A percentile compares a stretch with the other conserved stretches of the same genome.
Conservation (phyloP, 1,140 invertebrate genomes). For the Pseudomyrmex concolor region DNA sequence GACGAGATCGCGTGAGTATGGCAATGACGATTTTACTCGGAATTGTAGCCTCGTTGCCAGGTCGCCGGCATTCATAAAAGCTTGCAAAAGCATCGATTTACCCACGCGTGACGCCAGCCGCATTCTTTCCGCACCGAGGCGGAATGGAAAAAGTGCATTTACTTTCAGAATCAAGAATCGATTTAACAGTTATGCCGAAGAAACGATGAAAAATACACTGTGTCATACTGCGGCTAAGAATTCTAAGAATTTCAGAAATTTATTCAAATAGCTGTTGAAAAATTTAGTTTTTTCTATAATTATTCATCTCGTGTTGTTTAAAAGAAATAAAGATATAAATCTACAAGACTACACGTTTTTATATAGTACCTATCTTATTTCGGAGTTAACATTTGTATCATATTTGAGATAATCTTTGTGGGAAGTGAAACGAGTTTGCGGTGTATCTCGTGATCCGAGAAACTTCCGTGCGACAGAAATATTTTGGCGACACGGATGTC, state of each 20-base stretch:
- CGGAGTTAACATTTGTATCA: not conserved
- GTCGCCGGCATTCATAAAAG: conserved; percentile 45
- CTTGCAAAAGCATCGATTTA: conserved; percentile 48
- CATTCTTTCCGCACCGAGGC: conserved; percentile 44
- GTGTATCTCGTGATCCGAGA: conserved; percentile 19
- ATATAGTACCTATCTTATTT: no score
- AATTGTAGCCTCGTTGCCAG: conserved; percentile 27
- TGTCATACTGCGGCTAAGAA: not conserved
- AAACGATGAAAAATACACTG: not conserved
- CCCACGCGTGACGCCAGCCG: conserved; percentile 52
- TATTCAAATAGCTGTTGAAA: no score
- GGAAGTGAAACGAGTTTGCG: not conserved
- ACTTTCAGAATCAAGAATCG: conserved; percentile 42
- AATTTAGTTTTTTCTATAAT: no score
- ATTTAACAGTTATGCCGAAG: not conserved
- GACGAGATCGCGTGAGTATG: conserved; percentile 32
- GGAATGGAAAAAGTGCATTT: conserved; percentile 45
- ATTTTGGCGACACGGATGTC: conserved; percentile 65
- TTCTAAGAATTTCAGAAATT: not conserved
- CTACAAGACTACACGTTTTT: no score
- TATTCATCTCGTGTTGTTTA: no score
- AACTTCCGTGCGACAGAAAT: conserved; percentile 67
- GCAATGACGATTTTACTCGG: conserved; percentile 33
- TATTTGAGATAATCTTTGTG: not conserved
- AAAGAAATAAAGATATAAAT: no score